These are phyloP conservation scores for Spisula subtruncata DNA, from an alignment of 2,888 invertebrate genomes.

Conservation along the genomic window DNA sequence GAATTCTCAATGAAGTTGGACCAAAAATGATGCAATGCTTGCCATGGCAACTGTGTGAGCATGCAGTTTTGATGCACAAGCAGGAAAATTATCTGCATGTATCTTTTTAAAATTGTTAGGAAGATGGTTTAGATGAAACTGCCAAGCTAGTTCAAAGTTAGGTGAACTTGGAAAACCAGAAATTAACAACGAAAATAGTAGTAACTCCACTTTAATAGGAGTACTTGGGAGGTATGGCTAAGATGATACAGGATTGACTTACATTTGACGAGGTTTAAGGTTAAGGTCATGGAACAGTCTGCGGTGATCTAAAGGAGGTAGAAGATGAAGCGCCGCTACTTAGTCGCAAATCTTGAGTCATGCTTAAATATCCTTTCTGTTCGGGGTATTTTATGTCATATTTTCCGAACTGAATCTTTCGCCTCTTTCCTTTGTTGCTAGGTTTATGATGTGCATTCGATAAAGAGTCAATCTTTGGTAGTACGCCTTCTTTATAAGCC, in stretches of 20 bases:
- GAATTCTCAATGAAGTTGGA: too few relatives aligned
- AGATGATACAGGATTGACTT: slow-evolving; percentile 57
- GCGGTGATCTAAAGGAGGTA: slow-evolving; percentile 62
- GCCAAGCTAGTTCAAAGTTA: too few relatives aligned
- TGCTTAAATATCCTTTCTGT: slow-evolving; percentile 70
- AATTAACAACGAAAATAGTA: too few relatives aligned
- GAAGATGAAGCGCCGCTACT: slow-evolving; percentile 36
- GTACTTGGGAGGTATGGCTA: too few relatives aligned
- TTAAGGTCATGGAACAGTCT: slow-evolving; percentile 62
- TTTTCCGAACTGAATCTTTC: slow-evolving; percentile 65
- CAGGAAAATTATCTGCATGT: too few relatives aligned
- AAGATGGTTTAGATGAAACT: too few relatives aligned
- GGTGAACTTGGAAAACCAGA: too few relatives aligned
- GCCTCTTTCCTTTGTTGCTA: slow-evolving; percentile 53
- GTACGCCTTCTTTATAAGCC: slow-evolving; percentile 65
- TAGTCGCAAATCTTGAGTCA: slow-evolving; percentile 60
- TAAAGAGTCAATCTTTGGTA: slow-evolving; percentile 76
- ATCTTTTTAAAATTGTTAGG: too few relatives aligned
- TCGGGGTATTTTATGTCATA: slow-evolving; percentile 62
- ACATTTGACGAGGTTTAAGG: slow-evolving; percentile 36
- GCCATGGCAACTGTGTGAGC: too few relatives aligned
- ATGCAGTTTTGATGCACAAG: too few relatives aligned
- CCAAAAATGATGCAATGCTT: too few relatives aligned
- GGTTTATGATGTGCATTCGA: slow-evolving; percentile 77
- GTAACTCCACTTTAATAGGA: too few relatives aligned